These are phyloP conservation scores for Cremastinae sp. DNA, from an alignment of 2,888 invertebrate genomes.

Conservation along the genomic window DNA sequence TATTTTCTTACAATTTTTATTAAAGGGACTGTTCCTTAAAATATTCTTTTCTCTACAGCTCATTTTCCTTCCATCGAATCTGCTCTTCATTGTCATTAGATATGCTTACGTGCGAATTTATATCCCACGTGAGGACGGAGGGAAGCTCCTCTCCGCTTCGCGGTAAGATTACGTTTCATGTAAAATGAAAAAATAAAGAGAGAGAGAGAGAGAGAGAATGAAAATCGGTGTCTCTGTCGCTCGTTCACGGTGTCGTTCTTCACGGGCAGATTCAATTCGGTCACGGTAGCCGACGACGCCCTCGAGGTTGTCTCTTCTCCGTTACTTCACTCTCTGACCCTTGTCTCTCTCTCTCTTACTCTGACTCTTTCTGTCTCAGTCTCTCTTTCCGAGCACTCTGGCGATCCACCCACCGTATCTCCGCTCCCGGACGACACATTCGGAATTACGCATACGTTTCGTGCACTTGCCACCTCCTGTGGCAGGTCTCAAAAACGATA, in stretches of 20 bases:
- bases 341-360: constrained; percentile 44
- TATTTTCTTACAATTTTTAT: too few species aligned
- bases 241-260: constrained; percentile 71
- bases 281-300: constrained; percentile 76
- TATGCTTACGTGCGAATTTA: constrained; percentile 45
- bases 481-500: not conserved
- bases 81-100: constrained; percentile 2
- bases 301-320: constrained; percentile 64
- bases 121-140: constrained; percentile 43
- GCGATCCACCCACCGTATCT: constrained; percentile 78
- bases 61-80: too few species aligned
- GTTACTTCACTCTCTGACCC: constrained; percentile 62
- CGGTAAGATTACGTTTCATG: constrained; percentile 29
- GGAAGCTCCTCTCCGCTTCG: constrained; percentile 34
- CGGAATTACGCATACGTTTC: constrained; percentile 51
- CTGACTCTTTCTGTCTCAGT: constrained; percentile 55
- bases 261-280: constrained; percentile 75
- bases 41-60: too few species aligned
- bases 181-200: not conserved
- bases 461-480: constrained; percentile 9
- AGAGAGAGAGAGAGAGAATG: constrained; percentile 5
- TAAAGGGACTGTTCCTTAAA: too few species aligned
- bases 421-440: constrained; percentile 71
- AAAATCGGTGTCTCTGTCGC: constrained; percentile 45
- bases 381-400: constrained; percentile 19